phyloP scores from a whole-genome alignment of 2,797 vertebrate species.

The Xenopus petersii region DNA sequence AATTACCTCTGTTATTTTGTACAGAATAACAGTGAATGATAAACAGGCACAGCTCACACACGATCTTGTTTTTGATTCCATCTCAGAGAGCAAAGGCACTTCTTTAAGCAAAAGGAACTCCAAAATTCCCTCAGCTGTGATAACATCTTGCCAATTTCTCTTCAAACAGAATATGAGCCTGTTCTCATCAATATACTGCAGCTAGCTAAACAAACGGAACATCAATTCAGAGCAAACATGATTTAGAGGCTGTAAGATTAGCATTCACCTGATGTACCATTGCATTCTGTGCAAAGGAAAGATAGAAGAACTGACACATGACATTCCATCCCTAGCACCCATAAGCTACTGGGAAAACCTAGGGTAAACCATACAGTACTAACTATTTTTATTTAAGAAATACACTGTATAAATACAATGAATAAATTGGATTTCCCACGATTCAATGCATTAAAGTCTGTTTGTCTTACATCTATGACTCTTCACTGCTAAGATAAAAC shows the following conservation, averaged over 20 bases:
- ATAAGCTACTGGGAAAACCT: no score
- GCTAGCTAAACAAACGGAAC: slow-evolving; percentile 51
- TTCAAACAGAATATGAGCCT: slow-evolving; percentile 49
- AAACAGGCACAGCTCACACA: neutral
- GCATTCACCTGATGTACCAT: slow-evolving; percentile 28
- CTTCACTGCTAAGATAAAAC: no score
- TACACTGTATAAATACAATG: no score
- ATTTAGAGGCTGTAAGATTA: slow-evolving; percentile 5
- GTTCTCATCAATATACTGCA: slow-evolving; percentile 49
- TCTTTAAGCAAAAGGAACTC: neutral
- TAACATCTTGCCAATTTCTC: slow-evolving; percentile 48
- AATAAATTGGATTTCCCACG: no score
- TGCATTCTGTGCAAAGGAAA: neutral
- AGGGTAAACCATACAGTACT: no score
- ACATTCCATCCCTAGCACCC: no score
- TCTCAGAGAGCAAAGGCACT: neutral
- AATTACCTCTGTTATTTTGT: neutral
- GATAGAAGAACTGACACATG: neutral
- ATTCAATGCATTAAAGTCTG: no score
- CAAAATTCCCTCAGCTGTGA: slow-evolving; percentile 33
- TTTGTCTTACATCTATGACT: no score
- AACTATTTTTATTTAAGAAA: no score
- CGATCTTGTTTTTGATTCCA: neutral
- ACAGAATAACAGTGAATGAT: neutral
- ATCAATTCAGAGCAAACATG: slow-evolving; percentile 18